Conservation (phyloP, 1,140 invertebrate genomes). For the Leptinotarsa lineolata region DNA sequence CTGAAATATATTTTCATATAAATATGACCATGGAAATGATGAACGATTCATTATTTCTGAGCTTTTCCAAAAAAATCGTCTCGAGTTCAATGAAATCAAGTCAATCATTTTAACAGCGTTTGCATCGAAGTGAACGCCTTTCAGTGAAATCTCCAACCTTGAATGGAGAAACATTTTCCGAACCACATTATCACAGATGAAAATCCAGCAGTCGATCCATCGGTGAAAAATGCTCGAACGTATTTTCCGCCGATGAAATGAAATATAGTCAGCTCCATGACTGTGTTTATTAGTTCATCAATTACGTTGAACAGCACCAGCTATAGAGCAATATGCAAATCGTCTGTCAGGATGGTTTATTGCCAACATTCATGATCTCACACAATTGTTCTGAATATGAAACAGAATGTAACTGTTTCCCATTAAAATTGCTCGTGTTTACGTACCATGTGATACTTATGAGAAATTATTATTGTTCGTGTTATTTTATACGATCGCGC, state of each 20-base stretch:
- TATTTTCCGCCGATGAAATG: constrained; percentile 10
- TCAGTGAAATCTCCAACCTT: too few species aligned
- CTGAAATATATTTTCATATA: too few species aligned
- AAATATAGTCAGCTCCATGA: constrained; percentile 21
- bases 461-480: constrained; percentile 21
- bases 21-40: too few species aligned
- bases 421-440: constrained; percentile 26
- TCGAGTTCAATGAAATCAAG: too few species aligned
- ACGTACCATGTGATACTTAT: constrained; percentile 18
- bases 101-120: too few species aligned
- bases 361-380: constrained; percentile 24
- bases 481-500: constrained; percentile 7
- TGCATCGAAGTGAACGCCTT: neutral
- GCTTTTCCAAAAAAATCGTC: too few species aligned
- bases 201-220: too few species aligned
- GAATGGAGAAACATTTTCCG: too few species aligned
- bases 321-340: constrained; percentile 27
- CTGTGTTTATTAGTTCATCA: constrained; percentile 27
- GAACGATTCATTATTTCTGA: too few species aligned
- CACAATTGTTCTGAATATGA: constrained; percentile 23
- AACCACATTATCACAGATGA: too few species aligned
- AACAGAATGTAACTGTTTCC: constrained; percentile 25
- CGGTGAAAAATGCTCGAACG: neutral
- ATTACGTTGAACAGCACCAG: constrained; percentile 16
- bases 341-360: constrained; percentile 24